These are phyloP conservation scores for Dryas iulia DNA, from an alignment of 1,140 invertebrate species.

Conservation along the genomic window DNA sequence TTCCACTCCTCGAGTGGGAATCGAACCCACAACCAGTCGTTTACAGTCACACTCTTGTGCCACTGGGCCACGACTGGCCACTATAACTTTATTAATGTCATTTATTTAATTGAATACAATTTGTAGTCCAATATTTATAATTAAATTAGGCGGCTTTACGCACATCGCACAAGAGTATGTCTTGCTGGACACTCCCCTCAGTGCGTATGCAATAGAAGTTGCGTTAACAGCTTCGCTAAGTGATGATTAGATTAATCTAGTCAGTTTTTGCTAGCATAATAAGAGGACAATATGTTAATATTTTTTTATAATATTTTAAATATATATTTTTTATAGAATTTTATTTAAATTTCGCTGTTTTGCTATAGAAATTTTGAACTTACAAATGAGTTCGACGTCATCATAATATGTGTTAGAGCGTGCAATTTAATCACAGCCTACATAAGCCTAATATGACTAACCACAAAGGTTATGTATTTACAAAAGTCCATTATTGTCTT, in stretches of 20 bases:
- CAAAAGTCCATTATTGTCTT: background rate
- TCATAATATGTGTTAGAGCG: background rate
- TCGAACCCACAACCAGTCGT: no score
- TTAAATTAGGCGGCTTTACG: no score
- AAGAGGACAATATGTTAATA: background rate
- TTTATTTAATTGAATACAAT: no score
- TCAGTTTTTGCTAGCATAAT: background rate
- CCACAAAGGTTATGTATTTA: background rate
- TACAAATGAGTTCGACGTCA: background rate
- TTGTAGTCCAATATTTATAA: no score
- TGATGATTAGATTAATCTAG: background rate
- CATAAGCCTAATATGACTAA: background rate
- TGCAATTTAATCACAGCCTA: background rate
- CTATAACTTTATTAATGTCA: no score
- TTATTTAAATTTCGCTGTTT: background rate
- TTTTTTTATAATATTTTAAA: no score
- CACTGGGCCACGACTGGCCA: no score
- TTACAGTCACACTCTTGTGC: no score
- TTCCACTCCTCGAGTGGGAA: no score
- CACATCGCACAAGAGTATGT: no score
- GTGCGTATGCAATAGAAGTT: no score
- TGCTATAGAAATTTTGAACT: background rate
- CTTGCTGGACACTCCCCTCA: no score
- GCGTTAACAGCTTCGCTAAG: background rate
- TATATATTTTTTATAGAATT: background rate